Base-by-base conservation (phyloP, 1,140 invertebrate species). In the Phocides pigmalion region DNA sequence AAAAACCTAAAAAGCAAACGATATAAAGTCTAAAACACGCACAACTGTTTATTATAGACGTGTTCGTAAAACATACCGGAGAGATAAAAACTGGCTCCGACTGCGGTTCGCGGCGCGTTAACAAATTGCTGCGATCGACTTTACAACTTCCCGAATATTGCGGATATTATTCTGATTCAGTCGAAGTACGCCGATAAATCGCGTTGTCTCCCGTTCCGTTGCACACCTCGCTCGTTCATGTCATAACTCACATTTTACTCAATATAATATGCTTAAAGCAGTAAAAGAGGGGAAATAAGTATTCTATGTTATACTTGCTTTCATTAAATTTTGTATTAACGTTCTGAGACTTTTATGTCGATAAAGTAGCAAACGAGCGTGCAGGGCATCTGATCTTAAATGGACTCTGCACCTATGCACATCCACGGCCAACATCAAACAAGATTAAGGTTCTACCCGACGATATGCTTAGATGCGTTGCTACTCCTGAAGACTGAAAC, bases 51-150 rank as follows among this genome's bases (percentile, higher is more conserved):
- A 62, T 64, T 66, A 53, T 56, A 64, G 49, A 66, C 28, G 54
- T 22, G 17, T 35, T 35, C 28, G 47, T 65, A 59, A 70, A 66
- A 68, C 62, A n/a, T n/a, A 64, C 39, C 41, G 20, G 3, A n/a
- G 41, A 70, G 62, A 71, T 75, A 73, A 79, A 76, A 64, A 70
- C 65, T n/a, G n/a, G n/a, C n/a, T 44, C 66, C 70, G 66, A 72
- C 56, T 35, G 70, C 68, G 68, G 41, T 46, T 44, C 39, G 74
- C 32, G 65, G 63, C 47, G 61, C 66, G 66, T 64, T 74, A 77
- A 84, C 78, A 79, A 82, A 81, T 77, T 68, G 70, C 53, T n/a
- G 41, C 70, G 73, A 79, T 79, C 78, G 74, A 82, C 66, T 78
- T 81, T 72, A 76, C 74, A 82, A 72, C 75, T 79, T 73, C 62